These are phyloP conservation scores for Eutolmus rufibarbis DNA, from an alignment of 2,888 invertebrate species.

Conservation along the genomic window DNA sequence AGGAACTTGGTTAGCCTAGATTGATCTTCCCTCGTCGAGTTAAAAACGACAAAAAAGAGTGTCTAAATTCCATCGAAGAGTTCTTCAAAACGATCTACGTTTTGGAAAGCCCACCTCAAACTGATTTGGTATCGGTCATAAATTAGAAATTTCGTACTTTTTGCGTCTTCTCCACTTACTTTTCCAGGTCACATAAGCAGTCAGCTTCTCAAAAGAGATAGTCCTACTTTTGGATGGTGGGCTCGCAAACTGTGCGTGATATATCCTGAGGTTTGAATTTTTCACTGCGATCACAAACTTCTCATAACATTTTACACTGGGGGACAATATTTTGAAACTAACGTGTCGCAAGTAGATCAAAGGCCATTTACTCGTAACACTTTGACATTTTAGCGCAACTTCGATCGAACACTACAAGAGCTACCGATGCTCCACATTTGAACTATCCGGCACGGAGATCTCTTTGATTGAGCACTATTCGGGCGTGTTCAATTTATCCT, in stretches of 20 bases:
- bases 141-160: conserved; percentile 13
- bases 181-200: conserved; percentile 29
- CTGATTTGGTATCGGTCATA: not conserved
- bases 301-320: not conserved
- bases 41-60: not conserved
- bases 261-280: not conserved
- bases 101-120: not conserved
- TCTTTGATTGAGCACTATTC: not conserved
- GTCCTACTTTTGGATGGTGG: not conserved
- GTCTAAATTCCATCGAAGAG: conserved; percentile 4
- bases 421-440: not conserved
- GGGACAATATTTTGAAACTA: not conserved
- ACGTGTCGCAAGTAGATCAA: conserved; percentile 14
- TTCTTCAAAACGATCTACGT: not conserved
- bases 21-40: conserved; percentile 18
- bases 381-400: conserved; percentile 12
- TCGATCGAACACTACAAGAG: not conserved
- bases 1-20: conserved; percentile 31
- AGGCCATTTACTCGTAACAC: conserved; percentile 25
- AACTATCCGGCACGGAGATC: not conserved
- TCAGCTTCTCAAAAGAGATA: not conserved
- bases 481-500: not conserved
- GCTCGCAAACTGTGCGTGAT: not conserved
- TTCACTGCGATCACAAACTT: not conserved
- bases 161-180: not conserved